Percentiles rank a stretch among this genome's conserved stretches.
These are phyloP conservation scores for Camponotus fellah DNA, from an alignment of 2,888 invertebrate genomes.

Conservation along the genomic window DNA sequence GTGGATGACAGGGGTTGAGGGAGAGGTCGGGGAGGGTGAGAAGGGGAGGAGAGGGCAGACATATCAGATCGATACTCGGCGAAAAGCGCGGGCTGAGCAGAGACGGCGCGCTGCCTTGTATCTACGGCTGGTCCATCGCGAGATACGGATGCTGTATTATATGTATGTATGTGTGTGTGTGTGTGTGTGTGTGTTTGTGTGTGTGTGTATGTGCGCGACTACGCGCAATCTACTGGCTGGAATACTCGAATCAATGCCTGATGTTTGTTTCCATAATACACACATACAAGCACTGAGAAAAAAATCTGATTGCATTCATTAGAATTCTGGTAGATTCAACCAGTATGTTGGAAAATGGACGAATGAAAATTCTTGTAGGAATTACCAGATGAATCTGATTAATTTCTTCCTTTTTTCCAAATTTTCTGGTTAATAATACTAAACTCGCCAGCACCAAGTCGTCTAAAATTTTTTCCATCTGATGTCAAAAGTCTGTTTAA, in stretches of 20 bases:
- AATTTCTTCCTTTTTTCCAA: too few relatives aligned
- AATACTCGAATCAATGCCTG: slow-evolving; percentile 40
- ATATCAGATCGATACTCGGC: slow-evolving; percentile 84
- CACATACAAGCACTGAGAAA: too few relatives aligned
- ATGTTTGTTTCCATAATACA: neutral
- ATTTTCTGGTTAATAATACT: too few relatives aligned
- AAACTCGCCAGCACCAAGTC: too few relatives aligned
- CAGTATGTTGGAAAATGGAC: too few relatives aligned
- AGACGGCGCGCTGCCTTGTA: slow-evolving; percentile 65
- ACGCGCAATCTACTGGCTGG: slow-evolving; percentile 35
- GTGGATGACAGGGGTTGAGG: slow-evolving; percentile 16
- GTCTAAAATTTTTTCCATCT: too few relatives aligned
- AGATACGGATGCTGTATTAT: slow-evolving; percentile 73
- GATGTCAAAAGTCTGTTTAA: too few relatives aligned
- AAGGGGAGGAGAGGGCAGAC: slow-evolving; percentile 66
- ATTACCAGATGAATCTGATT: too few relatives aligned
- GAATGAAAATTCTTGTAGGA: too few relatives aligned
- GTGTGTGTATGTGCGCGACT: slow-evolving; percentile 21
- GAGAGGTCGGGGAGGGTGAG: slow-evolving; percentile 62
- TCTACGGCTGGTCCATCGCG: slow-evolving; percentile 82
- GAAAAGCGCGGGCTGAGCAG: slow-evolving; percentile 77
- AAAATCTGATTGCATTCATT: too few relatives aligned
- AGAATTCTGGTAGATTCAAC: too few relatives aligned
- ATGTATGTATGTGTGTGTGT: slow-evolving; percentile 8
- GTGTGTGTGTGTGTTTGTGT: neutral